Evolutionary conservation across 2,113 vertebrate species (phyloP), one percentile per base, ranked within the genome.

Genomic region (Hepsetus odoe): DNA sequence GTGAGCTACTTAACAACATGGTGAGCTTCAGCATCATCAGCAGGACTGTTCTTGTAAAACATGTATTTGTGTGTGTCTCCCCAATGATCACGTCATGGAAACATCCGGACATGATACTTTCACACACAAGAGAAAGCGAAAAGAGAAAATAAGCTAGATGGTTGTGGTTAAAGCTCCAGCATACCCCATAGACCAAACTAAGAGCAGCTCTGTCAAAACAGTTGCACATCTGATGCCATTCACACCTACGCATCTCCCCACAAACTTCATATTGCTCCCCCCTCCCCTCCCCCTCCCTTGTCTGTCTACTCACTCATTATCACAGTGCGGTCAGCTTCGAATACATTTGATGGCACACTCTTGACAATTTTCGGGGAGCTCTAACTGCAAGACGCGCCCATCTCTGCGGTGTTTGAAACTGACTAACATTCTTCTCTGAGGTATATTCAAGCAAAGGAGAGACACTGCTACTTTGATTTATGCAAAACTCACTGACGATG

Each of bases 31-130:
- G 56, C 26, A 32, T 9, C 30, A 3, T 65, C 32, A 35, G 32
- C 20, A 18, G 5, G 38, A 18, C 55, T 61, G 18, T 1, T 72
- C 32, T 42, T 73, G 81, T 80, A 81, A 83, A 74, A 75, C 79
- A 80, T 18, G 40, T 75, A 35, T 65, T 2, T 38, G 18, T 38
- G 11, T 64, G 59, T 64, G 32, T 35, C 24, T 87, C 86, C 77
- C 86, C 87, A 81, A 58, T 80, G 67, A 55, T 77, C 78, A 77
- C 84, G 79, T 88, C 88, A 89, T 88, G 88, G 88, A 91, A 90
- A 86, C 80, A 73, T 76, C n/a, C 64, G 30, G 14, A 58, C 30
- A 33, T 46, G 32, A 26, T 9, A 14, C 22, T 72, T n/a, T 72
- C 33, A 38, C 70, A 56, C 32, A 26, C 61, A 65, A n/a, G n/a